These are phyloP conservation scores for Eulithis prunata DNA, from an alignment of 2,888 invertebrate species.

Conservation along the genomic window DNA sequence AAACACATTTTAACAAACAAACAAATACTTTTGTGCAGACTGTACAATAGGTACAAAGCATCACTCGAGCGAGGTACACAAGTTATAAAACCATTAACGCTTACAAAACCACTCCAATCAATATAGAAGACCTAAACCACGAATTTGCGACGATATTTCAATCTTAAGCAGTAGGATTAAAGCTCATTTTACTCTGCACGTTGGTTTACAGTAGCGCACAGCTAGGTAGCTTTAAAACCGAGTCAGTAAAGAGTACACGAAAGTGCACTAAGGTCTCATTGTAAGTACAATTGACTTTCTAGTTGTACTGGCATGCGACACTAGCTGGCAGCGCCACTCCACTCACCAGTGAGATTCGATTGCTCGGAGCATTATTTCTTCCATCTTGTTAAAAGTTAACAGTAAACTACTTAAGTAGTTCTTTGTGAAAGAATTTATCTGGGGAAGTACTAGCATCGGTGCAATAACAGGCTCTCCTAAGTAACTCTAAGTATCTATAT, in stretches of 20 bases:
- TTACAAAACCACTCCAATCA: not conserved
- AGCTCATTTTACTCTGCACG: not conserved
- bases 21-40: not conserved
- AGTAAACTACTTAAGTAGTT: too few species aligned
- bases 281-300: slow-evolving; percentile 9
- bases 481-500: too few species aligned
- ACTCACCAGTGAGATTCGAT: slow-evolving; percentile 1
- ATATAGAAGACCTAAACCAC: not conserved
- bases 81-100: not conserved
- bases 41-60: not conserved
- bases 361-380: not conserved
- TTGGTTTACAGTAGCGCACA: too few species aligned
- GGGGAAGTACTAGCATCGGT: too few species aligned
- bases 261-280: slow-evolving; percentile 16
- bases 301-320: slow-evolving; percentile 7
- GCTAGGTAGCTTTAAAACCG: not conserved
- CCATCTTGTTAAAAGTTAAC: not conserved
- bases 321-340: slow-evolving; percentile 10
- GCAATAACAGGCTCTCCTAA: too few species aligned
- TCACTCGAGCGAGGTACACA: not conserved
- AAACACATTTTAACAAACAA: not conserved
- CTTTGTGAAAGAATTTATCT: too few species aligned
- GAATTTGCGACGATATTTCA: not conserved
- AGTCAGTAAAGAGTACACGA: slow-evolving; percentile 17
- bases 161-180: not conserved